Base-by-base conservation (phyloP, 2,888 invertebrate genomes). In the Spodoptera exigua region DNA sequence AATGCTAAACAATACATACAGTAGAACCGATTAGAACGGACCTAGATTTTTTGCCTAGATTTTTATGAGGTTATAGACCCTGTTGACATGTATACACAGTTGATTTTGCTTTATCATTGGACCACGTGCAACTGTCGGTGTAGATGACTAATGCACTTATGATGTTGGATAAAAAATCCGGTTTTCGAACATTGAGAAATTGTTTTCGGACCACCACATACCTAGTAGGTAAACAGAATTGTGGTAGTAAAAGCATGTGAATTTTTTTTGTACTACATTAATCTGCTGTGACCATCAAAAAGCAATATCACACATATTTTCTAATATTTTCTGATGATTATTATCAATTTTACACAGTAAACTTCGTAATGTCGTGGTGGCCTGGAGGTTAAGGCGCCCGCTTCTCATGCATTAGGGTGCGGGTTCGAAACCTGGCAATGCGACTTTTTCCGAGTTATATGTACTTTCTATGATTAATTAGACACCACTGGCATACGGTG, bases 21-120 rank as follows among this genome's bases (percentile, higher is more conserved):
- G 36, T 21, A 37, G 32, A 60, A 48, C 66, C 37, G 27, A 16
- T 53, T 47, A 32, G 57, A 66, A 45, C 46, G 43, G 49, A 62
- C 61, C 72, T 74, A 73, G 75, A 58, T 74, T 73, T 73, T 74
- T 70, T 70, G 60, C 34, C 61, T 66, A 66, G 61, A 66, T 61
- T 62, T 70, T 61, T 53, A 53, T 10, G 62, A 70, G 73, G 66
- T 73, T 56, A 34, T 47, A 56, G 66, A 73, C 75, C 71, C 34
- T 54, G 51, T 60, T 58, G 58, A 58, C 49, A 51, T 27, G 27
- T 27, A 27, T 41, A 57, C 39, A 55, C n/a, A 37, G 55, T 59
- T 35, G 40, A 48, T 70, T 51, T 64, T 35, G 59, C 44, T 57
- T 16, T 35, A 55, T 59, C 61, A 66, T 70, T 45, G 45, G 40